Evolutionary conservation across 2,888 invertebrate species (phyloP), one percentile per base, ranked within the genome.

Genomic region (Melanophora roralis): DNA sequence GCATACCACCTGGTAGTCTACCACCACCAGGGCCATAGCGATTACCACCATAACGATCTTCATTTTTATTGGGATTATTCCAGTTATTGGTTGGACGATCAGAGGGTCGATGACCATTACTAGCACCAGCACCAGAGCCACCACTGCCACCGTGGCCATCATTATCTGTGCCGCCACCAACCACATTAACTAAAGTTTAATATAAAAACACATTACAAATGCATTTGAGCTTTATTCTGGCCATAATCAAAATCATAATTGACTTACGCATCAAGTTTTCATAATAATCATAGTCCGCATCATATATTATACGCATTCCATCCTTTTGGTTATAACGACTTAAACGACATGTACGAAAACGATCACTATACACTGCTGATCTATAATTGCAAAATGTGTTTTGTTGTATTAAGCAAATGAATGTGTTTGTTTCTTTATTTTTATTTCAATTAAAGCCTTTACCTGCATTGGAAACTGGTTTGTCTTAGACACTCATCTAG

Each of bases 231-330:
- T 27, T 27, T 27, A 5, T 27, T 27, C 27, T 27, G 6, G 43
- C 3, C 32, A 32, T 47, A n/a, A 32, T 9, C 68, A 38, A 79
- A 55, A 83, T 57, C 19, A 32, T 5, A 68, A 38, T 81, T 59
- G 82, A 93, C 96, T 94, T 91, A 96, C 97, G 94, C 96, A 96
- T 96, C 64, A 97, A 92, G 91, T 96, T 96, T 90, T 97, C 97
- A 87, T 97, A 97, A 90, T 97, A 97, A 91, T 97, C 97, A 89
- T 96, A 97, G 89, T 96, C 96, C 1, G 96, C 95, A 89, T 97
- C 97, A 88, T 96, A 96, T 83, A 96, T 94, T 69, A 97, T 94
- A 79, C 96, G 92, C 93, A 96, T 95, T 49, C 96, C 96, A 87
- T 96, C 95, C 85, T 95, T 93, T 90, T 96, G 95, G 90, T 96